Evolutionary conservation across 2,113 vertebrate species (phyloP), one percentile per base, ranked within the genome.

Genomic region (Cyanocitta stelleri): DNA sequence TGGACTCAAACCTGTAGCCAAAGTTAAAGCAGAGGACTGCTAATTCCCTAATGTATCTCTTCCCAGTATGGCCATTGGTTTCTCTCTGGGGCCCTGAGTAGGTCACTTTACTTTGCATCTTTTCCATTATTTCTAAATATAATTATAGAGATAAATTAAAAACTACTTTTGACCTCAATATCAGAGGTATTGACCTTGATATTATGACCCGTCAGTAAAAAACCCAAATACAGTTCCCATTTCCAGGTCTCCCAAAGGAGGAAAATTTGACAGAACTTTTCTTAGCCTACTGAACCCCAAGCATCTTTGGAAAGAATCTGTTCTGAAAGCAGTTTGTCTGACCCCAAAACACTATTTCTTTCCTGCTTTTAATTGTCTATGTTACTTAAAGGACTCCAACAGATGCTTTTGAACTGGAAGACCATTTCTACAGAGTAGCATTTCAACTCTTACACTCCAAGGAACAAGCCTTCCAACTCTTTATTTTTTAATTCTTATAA

Each of bases 401-500:
- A 91, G 80, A 82, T 81, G 83, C 13, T 90, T 86, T 64, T 61
- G 23, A 82, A 49, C 33, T 32, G 46, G 41, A 79, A 59, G 48
- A 86, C 48, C 55, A 76, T 86, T 96, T 90, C 51, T 44, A 82
- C 11, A 71, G 56, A 89, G 74, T 16, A 72, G n/a, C 26, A 76
- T 87, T 90, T 92, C 19, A 72, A 27, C 43, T 21, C 22, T 48
- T 63, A 75, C 37, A n/a, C 15, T 37, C 21, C 19, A 30, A 89
- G 29, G 39, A 14, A 85, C 78, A 68, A 89, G 55, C 76, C 71
- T 91, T 91, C 87, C 69, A 75, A 39, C 17, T 76, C 74, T 87
- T 87, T 75, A 59, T 95, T 87, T 94, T 89, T 93, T 78, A 88
- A 87, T 91, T 86, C 77, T 71, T 92, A 76, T 73, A 85, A 56